Evolutionary conservation across 2,797 vertebrate genomes (phyloP), one percentile per base, ranked within the genome.

Genomic region (Coreius guichenoti): DNA sequence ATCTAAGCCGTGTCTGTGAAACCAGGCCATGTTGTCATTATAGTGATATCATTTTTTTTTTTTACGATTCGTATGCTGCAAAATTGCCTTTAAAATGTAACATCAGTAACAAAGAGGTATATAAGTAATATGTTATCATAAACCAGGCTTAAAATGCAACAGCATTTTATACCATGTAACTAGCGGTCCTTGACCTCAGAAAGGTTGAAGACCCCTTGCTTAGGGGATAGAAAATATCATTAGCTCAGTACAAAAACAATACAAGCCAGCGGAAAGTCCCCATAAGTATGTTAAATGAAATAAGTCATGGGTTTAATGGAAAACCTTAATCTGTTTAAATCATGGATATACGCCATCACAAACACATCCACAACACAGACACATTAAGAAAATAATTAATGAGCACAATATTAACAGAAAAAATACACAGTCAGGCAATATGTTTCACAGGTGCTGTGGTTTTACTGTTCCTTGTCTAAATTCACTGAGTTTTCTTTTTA

Each of bases 361-460:
- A 85, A 85, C 81, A 76, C 65, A 83, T 84, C 65, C 85, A 81
- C 33, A 51, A 29, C 39, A 77, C 56, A 84, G 78, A 81, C 78
- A 36, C 56, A 73, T 86, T 61, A 74, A 70, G 33, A 79, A 83
- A 68, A 81, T 47, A 75, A 45, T 68, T 80, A 86, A 85, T 69
- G 68, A 54, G 61, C 58, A 39, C 73, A 61, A 67, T 86, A 86
- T 67, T 61, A 86, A 69, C 26, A 47, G 47, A 47, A 82, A 87
- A 88, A 85, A 86, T 45, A 47, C 76, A 67, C 65, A 47, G 68
- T 82, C 26, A 45, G 54, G 79, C 82, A 88, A 76, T 88, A 78
- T 83, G 56, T 86, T 87, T 87, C 61, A 33, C 87, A 90, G 68
- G 84, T 88, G 85, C 70, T 79, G 63, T 54, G 74, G 36, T 61